These are phyloP conservation scores for Psittacula echo DNA, from an alignment of 2,797 vertebrate species.

Conservation along the genomic window DNA sequence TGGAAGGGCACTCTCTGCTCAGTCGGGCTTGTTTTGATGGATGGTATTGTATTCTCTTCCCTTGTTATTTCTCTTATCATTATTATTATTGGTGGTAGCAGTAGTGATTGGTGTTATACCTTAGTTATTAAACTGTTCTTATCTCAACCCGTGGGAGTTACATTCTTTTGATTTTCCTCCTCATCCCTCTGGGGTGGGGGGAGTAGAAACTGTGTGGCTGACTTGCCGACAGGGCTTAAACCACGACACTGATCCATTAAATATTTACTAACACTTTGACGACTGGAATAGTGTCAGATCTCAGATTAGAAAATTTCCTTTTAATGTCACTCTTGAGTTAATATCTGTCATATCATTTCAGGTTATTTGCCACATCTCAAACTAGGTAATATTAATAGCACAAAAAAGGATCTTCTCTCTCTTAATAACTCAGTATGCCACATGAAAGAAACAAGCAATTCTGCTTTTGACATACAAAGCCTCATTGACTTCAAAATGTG, in stretches of 20 bases:
- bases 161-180: too few relatives aligned
- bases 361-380: conserved; percentile 31
- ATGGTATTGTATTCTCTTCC: too few relatives aligned
- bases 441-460: not conserved
- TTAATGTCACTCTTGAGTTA: conserved; percentile 10
- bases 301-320: conserved; percentile 57
- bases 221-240: too few relatives aligned
- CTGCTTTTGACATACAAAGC: not conserved
- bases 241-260: conserved; percentile 27
- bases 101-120: too few relatives aligned
- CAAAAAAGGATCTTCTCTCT: not conserved
- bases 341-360: conserved; percentile 32
- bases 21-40: too few relatives aligned
- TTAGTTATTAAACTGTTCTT: too few relatives aligned
- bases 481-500: not conserved
- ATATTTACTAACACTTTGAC: conserved; percentile 64
- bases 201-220: too few relatives aligned
- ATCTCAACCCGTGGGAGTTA: too few relatives aligned
- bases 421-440: not conserved
- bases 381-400: conserved; percentile 20
- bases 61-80: too few relatives aligned
- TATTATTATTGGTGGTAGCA: too few relatives aligned
- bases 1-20: too few relatives aligned
- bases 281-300: conserved; percentile 41
- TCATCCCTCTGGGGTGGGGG: too few relatives aligned